Evolutionary conservation across 2,888 invertebrate genomes (phyloP).

Genomic region (Dasypolia templi): DNA sequence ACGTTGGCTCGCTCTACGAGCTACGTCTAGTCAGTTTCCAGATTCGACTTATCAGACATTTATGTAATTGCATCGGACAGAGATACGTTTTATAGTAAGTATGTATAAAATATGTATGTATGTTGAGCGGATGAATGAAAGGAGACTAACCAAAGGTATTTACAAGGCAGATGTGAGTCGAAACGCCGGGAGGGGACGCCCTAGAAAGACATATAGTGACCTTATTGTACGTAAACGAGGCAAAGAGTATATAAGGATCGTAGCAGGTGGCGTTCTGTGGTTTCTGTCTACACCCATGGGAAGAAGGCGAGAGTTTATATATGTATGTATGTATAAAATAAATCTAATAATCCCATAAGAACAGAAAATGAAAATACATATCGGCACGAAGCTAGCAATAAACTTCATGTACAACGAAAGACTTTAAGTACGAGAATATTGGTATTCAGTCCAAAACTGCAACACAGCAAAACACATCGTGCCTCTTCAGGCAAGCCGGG

Average conservation of each 20-base stretch:
- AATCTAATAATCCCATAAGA: conserved; percentile 39
- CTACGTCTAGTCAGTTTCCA: conserved; percentile 38
- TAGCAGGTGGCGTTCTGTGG: too few species aligned
- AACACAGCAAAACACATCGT: conserved; percentile 55
- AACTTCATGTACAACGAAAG: conserved; percentile 45
- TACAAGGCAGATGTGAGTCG: too few species aligned
- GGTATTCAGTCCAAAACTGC: conserved; percentile 58
- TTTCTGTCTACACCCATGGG: too few species aligned
- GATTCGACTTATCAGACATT: conserved; percentile 49
- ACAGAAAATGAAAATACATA: conserved; percentile 46
- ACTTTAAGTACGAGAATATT: conserved; percentile 59
- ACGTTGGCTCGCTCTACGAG: conserved; percentile 35
- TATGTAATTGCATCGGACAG: conserved; percentile 46
- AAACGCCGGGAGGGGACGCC: too few species aligned
- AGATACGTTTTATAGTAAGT: conserved; percentile 28
- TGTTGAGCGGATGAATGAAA: too few species aligned
- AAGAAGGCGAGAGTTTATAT: too few species aligned
- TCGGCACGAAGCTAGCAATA: conserved; percentile 44
- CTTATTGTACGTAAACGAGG: too few species aligned
- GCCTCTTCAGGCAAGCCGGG: conserved; percentile 52
- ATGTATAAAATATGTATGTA: conserved; percentile 30
- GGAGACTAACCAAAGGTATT: too few species aligned
- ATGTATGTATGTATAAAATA: conserved; percentile 19
- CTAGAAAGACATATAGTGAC: too few species aligned
- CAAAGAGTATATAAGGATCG: too few species aligned